Conservation (phyloP, 2,797 vertebrate species). For the Borostomias antarcticus region DNA sequence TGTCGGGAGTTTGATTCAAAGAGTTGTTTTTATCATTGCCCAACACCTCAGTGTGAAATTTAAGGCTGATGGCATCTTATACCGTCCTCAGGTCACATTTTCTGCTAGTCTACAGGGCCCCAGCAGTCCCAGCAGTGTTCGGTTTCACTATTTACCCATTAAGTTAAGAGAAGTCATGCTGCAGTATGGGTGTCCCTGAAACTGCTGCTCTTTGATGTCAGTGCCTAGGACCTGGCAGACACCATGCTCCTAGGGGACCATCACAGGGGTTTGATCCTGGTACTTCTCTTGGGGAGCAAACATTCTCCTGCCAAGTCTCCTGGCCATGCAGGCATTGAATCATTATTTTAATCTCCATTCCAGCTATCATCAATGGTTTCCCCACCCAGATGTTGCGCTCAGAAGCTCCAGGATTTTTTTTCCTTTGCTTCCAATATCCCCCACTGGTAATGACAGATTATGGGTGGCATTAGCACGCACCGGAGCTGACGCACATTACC, state of each 20-base stretch:
- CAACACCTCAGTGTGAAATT: too few species aligned
- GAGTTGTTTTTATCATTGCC: too few species aligned
- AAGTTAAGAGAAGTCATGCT: slow-evolving; percentile 61
- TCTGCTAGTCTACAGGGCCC: slow-evolving; percentile 36
- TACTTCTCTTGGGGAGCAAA: neutral
- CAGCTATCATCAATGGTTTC: slow-evolving; percentile 10
- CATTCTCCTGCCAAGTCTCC: neutral
- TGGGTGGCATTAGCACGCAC: neutral
- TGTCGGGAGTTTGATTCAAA: too few species aligned
- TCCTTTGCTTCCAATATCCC: slow-evolving; percentile 2
- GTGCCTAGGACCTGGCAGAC: slow-evolving; percentile 41
- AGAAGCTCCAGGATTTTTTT: neutral
- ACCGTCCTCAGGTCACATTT: slow-evolving; percentile 45
- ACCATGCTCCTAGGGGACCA: slow-evolving; percentile 32
- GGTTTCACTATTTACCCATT: slow-evolving; percentile 63
- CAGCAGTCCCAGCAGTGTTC: slow-evolving; percentile 55
- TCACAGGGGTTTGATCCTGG: slow-evolving; percentile 30
- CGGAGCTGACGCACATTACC: slow-evolving; percentile 19
- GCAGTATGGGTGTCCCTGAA: slow-evolving; percentile 52
- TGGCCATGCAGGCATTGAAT: neutral
- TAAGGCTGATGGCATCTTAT: slow-evolving; percentile 39
- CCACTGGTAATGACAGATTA: neutral
- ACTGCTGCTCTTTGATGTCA: slow-evolving; percentile 61
- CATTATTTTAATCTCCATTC: slow-evolving; percentile 1
- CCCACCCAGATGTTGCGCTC: neutral